Conservation (phyloP, 2,113 vertebrate genomes). For the Castor canadensis region DNA sequence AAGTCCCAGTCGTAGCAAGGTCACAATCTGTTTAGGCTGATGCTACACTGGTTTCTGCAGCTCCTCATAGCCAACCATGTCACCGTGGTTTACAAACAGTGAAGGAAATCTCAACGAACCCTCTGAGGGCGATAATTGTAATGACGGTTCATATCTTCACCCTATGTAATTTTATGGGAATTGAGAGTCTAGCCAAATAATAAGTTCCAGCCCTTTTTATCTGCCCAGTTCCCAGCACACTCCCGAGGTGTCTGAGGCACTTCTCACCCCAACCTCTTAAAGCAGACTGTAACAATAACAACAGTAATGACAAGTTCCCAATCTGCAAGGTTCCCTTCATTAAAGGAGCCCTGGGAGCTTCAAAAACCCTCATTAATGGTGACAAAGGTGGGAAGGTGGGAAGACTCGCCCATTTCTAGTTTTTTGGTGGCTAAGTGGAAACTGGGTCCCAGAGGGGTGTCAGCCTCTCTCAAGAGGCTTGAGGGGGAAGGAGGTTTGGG, state of each 20-base stretch:
- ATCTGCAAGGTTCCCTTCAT: slow-evolving; percentile 74
- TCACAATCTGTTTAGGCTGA: slow-evolving; percentile 35
- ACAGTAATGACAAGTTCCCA: slow-evolving; percentile 74
- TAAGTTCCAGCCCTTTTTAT: slow-evolving; percentile 76
- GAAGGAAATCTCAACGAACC: slow-evolving; percentile 59
- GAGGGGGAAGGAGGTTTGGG: not conserved
- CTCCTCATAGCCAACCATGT: not conserved
- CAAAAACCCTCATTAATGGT: slow-evolving; percentile 77
- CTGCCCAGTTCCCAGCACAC: slow-evolving; percentile 77
- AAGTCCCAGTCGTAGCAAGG: not conserved
- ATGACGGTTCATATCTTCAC: slow-evolving; percentile 76
- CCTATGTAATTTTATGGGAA: slow-evolving; percentile 80
- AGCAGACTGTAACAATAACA: slow-evolving; percentile 75
- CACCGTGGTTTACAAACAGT: slow-evolving; percentile 57
- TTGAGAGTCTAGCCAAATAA: slow-evolving; percentile 78
- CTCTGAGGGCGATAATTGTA: slow-evolving; percentile 71
- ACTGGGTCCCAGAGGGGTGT: not conserved
- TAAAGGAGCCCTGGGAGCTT: slow-evolving; percentile 63
- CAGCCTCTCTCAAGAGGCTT: not conserved
- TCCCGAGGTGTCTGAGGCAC: slow-evolving; percentile 71
- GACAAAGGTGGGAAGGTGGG: slow-evolving; percentile 66
- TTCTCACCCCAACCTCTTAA: slow-evolving; percentile 74
- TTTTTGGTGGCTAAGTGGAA: slow-evolving; percentile 30
- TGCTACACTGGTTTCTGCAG: not conserved
- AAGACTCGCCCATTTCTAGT: slow-evolving; percentile 50